These are phyloP conservation scores for Heliangelus exortis DNA, from an alignment of 2,797 vertebrate genomes.

Conservation along the genomic window DNA sequence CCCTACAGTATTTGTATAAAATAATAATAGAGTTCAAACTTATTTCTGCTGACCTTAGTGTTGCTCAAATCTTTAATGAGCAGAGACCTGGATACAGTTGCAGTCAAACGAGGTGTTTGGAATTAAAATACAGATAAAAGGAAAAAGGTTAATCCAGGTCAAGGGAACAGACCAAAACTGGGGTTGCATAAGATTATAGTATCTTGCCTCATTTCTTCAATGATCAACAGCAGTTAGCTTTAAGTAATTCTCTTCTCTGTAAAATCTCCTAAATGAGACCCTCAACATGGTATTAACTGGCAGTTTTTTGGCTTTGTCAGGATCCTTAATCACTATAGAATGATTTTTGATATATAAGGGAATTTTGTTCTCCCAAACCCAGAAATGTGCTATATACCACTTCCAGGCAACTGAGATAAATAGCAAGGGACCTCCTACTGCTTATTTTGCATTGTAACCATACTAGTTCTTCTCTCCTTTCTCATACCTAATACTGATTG, in stretches of 20 bases:
- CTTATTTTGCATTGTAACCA: not conserved
- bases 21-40: conserved; percentile 55
- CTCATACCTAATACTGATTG: not conserved
- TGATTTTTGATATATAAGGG: conserved; percentile 73
- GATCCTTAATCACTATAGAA: conserved; percentile 78
- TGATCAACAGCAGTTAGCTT: conserved; percentile 78
- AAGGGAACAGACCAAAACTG: conserved; percentile 64
- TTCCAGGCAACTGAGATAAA: conserved; percentile 44
- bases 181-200: conserved; percentile 64
- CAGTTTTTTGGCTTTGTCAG: conserved; percentile 84
- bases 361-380: conserved; percentile 69
- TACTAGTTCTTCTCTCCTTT: not conserved
- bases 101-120: conserved; percentile 76
- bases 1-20: conserved; percentile 42
- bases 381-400: conserved; percentile 20
- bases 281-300: conserved; percentile 83
- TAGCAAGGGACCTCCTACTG: not conserved
- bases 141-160: conserved; percentile 82
- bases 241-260: conserved; percentile 65
- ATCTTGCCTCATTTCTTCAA: conserved; percentile 67
- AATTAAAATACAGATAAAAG: conserved; percentile 83
- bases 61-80: conserved; percentile 59
- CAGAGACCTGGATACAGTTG: conserved; percentile 54
- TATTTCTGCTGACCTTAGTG: conserved; percentile 50
- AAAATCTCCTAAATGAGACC: conserved; percentile 79